These are phyloP conservation scores for Tupiocoris notatus DNA, from an alignment of 2,888 invertebrate genomes.

Conservation along the genomic window DNA sequence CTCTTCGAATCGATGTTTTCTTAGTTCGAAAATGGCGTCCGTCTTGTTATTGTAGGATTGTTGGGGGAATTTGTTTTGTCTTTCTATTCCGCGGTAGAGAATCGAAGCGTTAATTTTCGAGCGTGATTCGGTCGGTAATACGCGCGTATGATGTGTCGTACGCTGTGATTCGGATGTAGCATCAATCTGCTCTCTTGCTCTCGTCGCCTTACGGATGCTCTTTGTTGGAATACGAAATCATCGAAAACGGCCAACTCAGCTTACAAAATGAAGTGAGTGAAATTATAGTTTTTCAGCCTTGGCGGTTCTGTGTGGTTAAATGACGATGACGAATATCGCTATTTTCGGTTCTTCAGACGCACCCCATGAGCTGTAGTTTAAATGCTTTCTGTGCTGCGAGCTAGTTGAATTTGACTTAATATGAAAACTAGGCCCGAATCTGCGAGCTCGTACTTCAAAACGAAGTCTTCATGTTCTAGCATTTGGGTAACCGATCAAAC, in stretches of 20 bases:
- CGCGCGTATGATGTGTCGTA: neutral
- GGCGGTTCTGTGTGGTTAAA: too few species aligned
- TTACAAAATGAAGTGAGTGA: constrained; percentile 37
- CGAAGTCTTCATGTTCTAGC: too few species aligned
- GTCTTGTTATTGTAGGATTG: constrained; percentile 27
- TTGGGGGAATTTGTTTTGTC: constrained; percentile 8
- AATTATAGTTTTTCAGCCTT: too few species aligned
- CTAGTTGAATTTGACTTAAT: too few species aligned
- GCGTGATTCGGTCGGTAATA: neutral
- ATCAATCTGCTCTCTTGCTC: neutral
- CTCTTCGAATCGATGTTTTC: constrained; percentile 26
- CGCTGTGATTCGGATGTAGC: constrained; percentile 4
- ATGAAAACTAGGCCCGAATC: too few species aligned
- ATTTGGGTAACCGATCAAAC: too few species aligned
- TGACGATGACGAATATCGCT: too few species aligned
- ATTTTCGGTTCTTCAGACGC: too few species aligned
- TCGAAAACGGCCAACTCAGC: constrained; percentile 29
- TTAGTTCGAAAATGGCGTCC: constrained; percentile 24
- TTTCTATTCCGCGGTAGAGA: neutral
- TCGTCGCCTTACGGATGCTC: constrained; percentile 26
- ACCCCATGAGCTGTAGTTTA: too few species aligned
- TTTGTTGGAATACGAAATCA: constrained; percentile 12
- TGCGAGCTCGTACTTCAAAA: too few species aligned
- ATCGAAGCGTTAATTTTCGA: neutral
- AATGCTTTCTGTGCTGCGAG: too few species aligned